These are phyloP conservation scores for Drosophila novamexicana DNA, from an alignment of 1,140 invertebrate genomes.

Conservation along the genomic window DNA sequence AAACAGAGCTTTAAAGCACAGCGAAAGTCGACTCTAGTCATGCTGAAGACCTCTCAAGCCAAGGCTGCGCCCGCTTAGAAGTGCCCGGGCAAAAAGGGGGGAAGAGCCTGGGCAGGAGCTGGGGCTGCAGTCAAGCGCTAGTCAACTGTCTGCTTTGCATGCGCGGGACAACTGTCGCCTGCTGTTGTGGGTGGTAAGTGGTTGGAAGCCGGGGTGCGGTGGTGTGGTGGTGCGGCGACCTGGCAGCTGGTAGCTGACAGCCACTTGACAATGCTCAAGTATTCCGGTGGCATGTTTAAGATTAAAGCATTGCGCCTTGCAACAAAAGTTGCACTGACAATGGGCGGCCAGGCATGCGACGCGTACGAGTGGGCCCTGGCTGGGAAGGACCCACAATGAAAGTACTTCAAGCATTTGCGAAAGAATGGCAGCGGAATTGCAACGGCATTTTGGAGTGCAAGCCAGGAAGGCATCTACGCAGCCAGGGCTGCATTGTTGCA, in stretches of 20 bases:
- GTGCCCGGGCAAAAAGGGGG: not conserved
- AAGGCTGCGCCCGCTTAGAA: conserved; percentile 24
- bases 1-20: conserved; percentile 51
- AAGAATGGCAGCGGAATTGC: conserved; percentile 73
- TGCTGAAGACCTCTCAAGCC: conserved; percentile 15
- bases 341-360: conserved; percentile 62
- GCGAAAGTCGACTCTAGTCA: conserved; percentile 21
- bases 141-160: conserved; percentile 76
- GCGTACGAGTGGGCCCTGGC: conserved; percentile 49
- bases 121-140: conserved; percentile 34
- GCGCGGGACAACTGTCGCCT: conserved; percentile 55
- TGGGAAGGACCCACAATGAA: conserved; percentile 44
- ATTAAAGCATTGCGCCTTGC: conserved; percentile 78
- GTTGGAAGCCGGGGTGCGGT: not conserved
- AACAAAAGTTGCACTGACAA: conserved; percentile 80
- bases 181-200: conserved; percentile 18
- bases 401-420: conserved; percentile 68
- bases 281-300: conserved; percentile 82
- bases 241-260: conserved; percentile 59
- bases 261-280: conserved; percentile 79
- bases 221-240: not conserved
- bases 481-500: conserved; percentile 46
- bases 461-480: conserved; percentile 22
- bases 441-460: conserved; percentile 66
- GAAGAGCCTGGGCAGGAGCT: not conserved